Evolutionary conservation across 2,113 vertebrate genomes (phyloP), one percentile per base, ranked within the genome.

Genomic region (Bubo scandiacus): DNA sequence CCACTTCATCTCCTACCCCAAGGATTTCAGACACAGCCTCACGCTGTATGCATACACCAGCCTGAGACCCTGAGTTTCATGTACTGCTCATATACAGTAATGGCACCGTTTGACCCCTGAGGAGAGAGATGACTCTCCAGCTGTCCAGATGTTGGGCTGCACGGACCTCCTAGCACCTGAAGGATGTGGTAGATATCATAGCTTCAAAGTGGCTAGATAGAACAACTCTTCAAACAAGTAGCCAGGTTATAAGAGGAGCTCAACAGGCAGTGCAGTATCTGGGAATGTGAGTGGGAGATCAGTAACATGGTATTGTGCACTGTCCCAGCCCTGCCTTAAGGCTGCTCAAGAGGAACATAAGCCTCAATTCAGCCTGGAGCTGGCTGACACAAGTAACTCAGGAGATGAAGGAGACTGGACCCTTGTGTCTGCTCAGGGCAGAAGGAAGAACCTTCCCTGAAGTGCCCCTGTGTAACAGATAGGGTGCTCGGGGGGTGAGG

Each of bases 261-360:
- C n/a, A n/a, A 15, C 8, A 7, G 34, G 16, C n/a, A 23, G 54
- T 3, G 21, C 17, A 5, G 14, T 21, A 7, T 17, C 17, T 9
- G 21, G 34, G 49, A 63, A 38, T 2, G 3, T 1, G 26, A 15
- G 16, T 0, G 0, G 27, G 55, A 81, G 70, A 38, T 51, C 0
- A 2, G 27, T 12, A 25, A 21, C 0, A 0, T 20, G 29, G 23
- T 29, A 17, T 1, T 8, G 11, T 8, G 10, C 1, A 2, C 20
- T 58, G 51, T 52, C 27, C 29, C 51, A 32, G 57, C 5, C 27
- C 36, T 71, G 63, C 34, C 25, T 30, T 45, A 32, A 11, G 43
- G 58, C 25, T 47, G 29, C 0, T 0, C 14, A 9, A 65, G n/a
- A 40, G 45, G 38, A 77, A 54, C 0, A 0, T 38, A 29, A 59